Evolutionary conservation across 2,113 vertebrate genomes (phyloP), one percentile per base, ranked within the genome.

Genomic region (Rhipidura dahli): DNA sequence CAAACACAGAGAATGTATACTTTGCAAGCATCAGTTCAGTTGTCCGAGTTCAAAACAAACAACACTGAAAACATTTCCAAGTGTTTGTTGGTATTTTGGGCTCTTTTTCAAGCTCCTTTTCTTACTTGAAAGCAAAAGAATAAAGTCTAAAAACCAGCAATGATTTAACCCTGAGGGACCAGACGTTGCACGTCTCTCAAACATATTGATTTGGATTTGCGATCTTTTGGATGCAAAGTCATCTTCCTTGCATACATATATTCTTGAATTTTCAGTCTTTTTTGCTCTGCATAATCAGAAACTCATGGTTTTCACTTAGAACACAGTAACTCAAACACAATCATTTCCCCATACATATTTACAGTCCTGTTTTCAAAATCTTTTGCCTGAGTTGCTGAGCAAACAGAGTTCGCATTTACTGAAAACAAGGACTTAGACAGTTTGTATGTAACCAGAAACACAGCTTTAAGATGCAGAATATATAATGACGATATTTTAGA

Each of bases 361-460:
- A 68, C 44, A 49, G 59, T 30, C 53, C 50, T 39, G 49, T 45
- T 94, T 83, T 91, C n/a, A 81, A 87, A 84, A 95, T 75, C 81
- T 87, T 94, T 76, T 71, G 9, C 64, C 45, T 4, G 10, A 92
- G 64, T 66, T 96, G 66, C 89, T 50, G 54, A 92, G 50, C 53
- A 81, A 93, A 89, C n/a, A 92, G 93, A 94, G 86, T 86, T 81
- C 87, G 91, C 91, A 83, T 87, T 92, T 76, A 78, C 57, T 65
- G 92, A 59, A 49, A 70, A 64, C 13, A 23, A 83, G 24, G 80
- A 96, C 63, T 79, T 86, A 83, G 26, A 92, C 24, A 79, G 59
- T 77, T 73, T 85, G 95, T 60, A 65, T 39, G 59, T 22, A 87
- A 69, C 8, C 71, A 87, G 71, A 92, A 89, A 75, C 44, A 83